Conservation (phyloP, 2,888 invertebrate species). For the Heliconius erato region DNA sequence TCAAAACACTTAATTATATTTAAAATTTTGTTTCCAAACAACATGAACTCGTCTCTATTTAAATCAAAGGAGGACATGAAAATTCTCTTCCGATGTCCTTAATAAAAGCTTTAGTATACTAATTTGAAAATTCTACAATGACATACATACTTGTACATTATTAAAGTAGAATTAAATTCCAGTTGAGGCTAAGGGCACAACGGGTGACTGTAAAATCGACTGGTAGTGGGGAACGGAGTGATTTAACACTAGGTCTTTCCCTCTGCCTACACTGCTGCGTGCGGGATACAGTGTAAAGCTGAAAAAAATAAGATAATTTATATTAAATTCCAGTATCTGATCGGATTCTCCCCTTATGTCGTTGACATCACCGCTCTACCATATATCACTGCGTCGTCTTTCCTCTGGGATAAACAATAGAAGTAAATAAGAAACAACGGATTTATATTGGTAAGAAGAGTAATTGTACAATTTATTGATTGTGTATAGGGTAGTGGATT, state of each 20-base stretch:
- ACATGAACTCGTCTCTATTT: not conserved
- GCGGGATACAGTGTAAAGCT: no score
- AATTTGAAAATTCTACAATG: constrained; percentile 25
- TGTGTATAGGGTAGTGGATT: no score
- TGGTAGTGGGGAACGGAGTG: no score
- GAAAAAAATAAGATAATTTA: no score
- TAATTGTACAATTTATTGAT: not conserved
- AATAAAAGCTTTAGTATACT: constrained; percentile 14
- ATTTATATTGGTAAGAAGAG: constrained; percentile 12
- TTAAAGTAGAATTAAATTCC: constrained; percentile 22
- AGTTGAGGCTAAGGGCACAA: not conserved
- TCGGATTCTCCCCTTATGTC: constrained; percentile 2
- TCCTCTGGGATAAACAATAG: constrained; percentile 4
- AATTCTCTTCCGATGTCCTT: not conserved
- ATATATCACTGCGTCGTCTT: constrained; percentile 22
- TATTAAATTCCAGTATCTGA: constrained; percentile 22
- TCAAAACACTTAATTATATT: not conserved
- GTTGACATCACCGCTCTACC: constrained; percentile 21
- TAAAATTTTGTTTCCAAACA: not conserved
- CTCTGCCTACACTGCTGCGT: no score
- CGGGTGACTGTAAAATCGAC: no score
- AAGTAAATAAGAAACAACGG: constrained; percentile 10
- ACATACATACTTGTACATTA: constrained; percentile 7
- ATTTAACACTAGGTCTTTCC: no score
- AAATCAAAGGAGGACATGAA: not conserved